Evolutionary conservation across 2,888 invertebrate species (phyloP).

Genomic region (Pediacus dermestoides): DNA sequence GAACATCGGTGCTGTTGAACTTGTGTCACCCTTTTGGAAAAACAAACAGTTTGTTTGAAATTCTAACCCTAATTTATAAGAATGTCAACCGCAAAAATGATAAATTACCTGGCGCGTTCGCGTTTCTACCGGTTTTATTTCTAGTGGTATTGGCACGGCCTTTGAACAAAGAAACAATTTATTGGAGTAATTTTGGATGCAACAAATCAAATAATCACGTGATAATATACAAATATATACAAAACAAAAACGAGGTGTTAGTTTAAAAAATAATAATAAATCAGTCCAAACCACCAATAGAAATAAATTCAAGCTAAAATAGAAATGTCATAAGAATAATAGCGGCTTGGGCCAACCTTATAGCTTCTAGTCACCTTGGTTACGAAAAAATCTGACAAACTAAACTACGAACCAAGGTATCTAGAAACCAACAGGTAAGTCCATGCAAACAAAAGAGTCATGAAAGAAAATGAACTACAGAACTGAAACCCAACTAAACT

Average conservation of each 20-base stretch:
- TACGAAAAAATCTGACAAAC: slow-evolving; percentile 12
- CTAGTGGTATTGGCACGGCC: slow-evolving; percentile 41
- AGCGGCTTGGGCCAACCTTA: too few species aligned
- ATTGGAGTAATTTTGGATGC: neutral
- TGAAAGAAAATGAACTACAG: slow-evolving; percentile 4
- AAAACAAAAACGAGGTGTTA: too few species aligned
- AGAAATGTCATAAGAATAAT: too few species aligned
- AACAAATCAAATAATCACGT: neutral
- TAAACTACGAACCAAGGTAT: too few species aligned
- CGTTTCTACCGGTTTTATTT: slow-evolving; percentile 30
- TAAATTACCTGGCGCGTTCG: slow-evolving; percentile 10
- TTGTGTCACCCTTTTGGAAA: slow-evolving; percentile 32
- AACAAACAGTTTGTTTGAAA: too few species aligned
- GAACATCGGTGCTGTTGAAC: slow-evolving; percentile 61
- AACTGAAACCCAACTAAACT: slow-evolving; percentile 15
- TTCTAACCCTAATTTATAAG: too few species aligned
- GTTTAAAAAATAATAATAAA: neutral
- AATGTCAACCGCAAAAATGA: slow-evolving; percentile 2
- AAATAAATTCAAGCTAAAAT: slow-evolving; percentile 1
- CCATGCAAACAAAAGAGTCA: slow-evolving; percentile 3
- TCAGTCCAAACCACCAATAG: neutral
- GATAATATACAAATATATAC: too few species aligned
- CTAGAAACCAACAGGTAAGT: too few species aligned
- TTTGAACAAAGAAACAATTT: slow-evolving; percentile 30
- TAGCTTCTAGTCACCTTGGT: too few species aligned